Base-by-base conservation (phyloP, 1,140 invertebrate species). In the Venturia canescens region DNA sequence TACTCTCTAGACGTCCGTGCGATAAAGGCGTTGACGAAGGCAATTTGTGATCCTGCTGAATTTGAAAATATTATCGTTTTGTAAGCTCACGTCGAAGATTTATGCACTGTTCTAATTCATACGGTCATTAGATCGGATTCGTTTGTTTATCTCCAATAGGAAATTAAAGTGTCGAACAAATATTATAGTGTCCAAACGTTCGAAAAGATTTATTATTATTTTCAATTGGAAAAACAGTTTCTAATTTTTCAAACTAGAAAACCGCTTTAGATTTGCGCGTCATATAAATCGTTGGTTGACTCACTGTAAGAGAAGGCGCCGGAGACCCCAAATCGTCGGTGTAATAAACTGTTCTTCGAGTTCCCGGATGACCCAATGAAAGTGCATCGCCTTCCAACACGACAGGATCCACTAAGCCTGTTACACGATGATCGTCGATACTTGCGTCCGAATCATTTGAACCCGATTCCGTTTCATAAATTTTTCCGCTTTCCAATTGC, bases 371-470 rank as follows among this genome's bases (percentile, higher is more conserved):
- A 18, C 95, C 96, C 27, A 97, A 93, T 81, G 93, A 94, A 23
- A 94, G 86, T 13, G 93, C 90, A 84, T 94, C 94, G 18, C 90
- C 84, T 69, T 80, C 85, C 2, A 89, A 74, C 87, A 83, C 90
- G 88, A 48, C 87, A 83, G 82, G 90, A 86, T 85, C 91, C 5
- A 44, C 90, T 84, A 76, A 69, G 89, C 88, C 84, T 29, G 86
- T 31, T 50, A 89, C 79, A 81, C 84, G 81, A 67, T 87, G 87
- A 82, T 96, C 96, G 57, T 95, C 94, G 26, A 91, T 93, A 84
- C 95, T 96, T 26, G 94, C 95, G 85, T 97, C 96, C 0, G 96
- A 97, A 87, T 97, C 96, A 84, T 95, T 95, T n/a, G 94, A 94
- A n/a, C 94, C 94, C 44, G 92, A 93, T 84, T 93, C 92, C 1